A percentile compares a stretch with the other conserved stretches of the same genome.
These are phyloP conservation scores for Eira barbara DNA, from an alignment of 2,113 vertebrate species.

Conservation along the genomic window DNA sequence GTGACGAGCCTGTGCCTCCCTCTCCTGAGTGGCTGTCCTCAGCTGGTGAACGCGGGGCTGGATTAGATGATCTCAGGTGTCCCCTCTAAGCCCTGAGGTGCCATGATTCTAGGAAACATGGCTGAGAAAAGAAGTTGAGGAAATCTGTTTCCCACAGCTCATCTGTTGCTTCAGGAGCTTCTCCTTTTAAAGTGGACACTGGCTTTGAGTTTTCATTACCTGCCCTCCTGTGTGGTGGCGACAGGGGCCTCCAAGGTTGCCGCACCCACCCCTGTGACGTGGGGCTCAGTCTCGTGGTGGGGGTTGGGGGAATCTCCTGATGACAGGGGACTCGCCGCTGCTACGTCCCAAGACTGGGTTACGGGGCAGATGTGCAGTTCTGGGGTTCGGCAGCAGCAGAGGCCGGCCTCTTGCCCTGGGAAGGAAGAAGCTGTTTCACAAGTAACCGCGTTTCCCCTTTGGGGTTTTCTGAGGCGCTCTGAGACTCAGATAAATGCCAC, in stretches of 20 bases:
- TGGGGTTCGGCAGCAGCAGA: not conserved
- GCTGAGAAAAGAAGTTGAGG: not conserved
- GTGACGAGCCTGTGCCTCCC: not conserved
- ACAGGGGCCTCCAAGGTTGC: not conserved
- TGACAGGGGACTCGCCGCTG: not conserved
- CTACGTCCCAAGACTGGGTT: not conserved
- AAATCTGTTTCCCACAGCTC: not conserved
- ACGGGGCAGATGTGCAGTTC: not conserved
- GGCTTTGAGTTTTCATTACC: not conserved
- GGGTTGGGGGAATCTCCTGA: not conserved
- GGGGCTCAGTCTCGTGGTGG: not conserved
- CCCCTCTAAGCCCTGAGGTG: not conserved
- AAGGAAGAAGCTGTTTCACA: not conserved
- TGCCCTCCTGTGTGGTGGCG: not conserved
- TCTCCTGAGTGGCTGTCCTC: not conserved
- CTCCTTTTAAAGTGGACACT: not conserved
- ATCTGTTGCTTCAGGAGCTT: not conserved
- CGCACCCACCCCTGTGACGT: accelerated
- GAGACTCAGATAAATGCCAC: not conserved
- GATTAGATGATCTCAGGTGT: not conserved
- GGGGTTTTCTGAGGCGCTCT: not conserved
- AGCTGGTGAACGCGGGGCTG: not conserved
- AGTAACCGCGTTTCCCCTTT: not conserved
- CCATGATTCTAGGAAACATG: not conserved
- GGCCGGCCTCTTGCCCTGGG: not conserved